A percentile compares a stretch with the other conserved stretches of the same genome.
Conservation (phyloP, 2,888 invertebrate genomes). For the Agrotis exclamationis region DNA sequence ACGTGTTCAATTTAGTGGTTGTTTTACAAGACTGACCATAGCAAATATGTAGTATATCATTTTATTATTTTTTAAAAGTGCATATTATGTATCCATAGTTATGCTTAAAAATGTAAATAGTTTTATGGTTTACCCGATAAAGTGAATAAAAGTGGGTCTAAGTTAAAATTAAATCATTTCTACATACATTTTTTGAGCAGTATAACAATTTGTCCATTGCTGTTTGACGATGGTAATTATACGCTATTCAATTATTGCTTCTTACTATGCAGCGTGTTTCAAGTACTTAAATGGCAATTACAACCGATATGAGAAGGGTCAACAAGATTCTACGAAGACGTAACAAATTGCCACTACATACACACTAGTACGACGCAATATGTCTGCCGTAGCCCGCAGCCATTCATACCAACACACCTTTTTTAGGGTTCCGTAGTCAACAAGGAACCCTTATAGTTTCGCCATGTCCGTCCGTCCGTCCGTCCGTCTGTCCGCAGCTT, state of each 20-base stretch:
- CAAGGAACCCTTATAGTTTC: no score
- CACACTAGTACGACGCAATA: constrained; percentile 20
- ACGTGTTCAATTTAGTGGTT: neutral
- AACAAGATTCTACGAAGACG: constrained; percentile 17
- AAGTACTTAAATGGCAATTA: constrained; percentile 28
- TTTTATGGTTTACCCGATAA: neutral
- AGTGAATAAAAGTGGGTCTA: neutral
- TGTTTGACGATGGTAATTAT: neutral
- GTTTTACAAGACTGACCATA: neutral
- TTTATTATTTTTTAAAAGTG: no score
- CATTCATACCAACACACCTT: constrained; percentile 31
- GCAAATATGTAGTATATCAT: no score
- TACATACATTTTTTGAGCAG: neutral
- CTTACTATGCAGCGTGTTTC: neutral
- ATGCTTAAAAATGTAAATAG: neutral
- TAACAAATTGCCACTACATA: constrained; percentile 11
- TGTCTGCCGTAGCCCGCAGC: constrained; percentile 34
- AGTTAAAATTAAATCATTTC: neutral
- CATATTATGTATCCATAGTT: no score
- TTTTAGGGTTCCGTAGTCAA: no score
- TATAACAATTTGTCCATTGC: neutral
- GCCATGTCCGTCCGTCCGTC: no score
- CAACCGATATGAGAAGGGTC: constrained; percentile 10
- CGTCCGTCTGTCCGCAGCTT: no score
- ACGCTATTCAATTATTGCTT: neutral